These are phyloP conservation scores for Echiichthys vipera DNA, from an alignment of 2,797 vertebrate genomes.

Conservation along the genomic window DNA sequence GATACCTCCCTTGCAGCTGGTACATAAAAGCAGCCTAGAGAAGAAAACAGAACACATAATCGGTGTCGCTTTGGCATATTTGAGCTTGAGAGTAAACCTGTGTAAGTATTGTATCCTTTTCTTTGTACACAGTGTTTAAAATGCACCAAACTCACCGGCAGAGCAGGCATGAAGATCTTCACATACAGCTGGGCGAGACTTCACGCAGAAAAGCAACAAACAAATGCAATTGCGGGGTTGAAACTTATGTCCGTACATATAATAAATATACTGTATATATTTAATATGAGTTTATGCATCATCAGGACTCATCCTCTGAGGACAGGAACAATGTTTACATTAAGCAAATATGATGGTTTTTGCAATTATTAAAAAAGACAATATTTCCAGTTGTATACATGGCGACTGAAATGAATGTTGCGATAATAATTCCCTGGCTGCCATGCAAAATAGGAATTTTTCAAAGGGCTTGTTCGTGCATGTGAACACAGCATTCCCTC, in stretches of 20 bases:
- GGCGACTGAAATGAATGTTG: too few relatives aligned
- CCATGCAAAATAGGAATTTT: too few relatives aligned
- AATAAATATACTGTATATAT: not conserved
- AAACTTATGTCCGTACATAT: not conserved
- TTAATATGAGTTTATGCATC: not conserved
- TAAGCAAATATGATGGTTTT: too few relatives aligned
- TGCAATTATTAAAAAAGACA: too few relatives aligned
- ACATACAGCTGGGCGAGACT: slow-evolving; percentile 93
- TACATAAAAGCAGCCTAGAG: slow-evolving; percentile 85
- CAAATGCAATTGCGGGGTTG: not conserved
- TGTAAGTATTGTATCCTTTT: not conserved
- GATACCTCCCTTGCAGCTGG: slow-evolving; percentile 79
- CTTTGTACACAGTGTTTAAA: not conserved
- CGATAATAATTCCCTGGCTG: too few relatives aligned
- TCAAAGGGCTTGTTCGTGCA: too few relatives aligned
- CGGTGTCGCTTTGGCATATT: not conserved
- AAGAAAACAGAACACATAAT: not conserved
- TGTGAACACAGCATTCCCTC: too few relatives aligned
- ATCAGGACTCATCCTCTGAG: not conserved
- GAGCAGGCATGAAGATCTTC: slow-evolving; percentile 92
- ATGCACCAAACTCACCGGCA: slow-evolving; percentile 89
- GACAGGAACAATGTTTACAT: too few relatives aligned
- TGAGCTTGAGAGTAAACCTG: not conserved
- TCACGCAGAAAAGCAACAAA: slow-evolving; percentile 51
- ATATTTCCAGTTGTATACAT: too few relatives aligned